Evolutionary conservation across 2,113 vertebrate species (phyloP), one percentile per base, ranked within the genome.

Genomic region (Sturnira hondurensis): DNA sequence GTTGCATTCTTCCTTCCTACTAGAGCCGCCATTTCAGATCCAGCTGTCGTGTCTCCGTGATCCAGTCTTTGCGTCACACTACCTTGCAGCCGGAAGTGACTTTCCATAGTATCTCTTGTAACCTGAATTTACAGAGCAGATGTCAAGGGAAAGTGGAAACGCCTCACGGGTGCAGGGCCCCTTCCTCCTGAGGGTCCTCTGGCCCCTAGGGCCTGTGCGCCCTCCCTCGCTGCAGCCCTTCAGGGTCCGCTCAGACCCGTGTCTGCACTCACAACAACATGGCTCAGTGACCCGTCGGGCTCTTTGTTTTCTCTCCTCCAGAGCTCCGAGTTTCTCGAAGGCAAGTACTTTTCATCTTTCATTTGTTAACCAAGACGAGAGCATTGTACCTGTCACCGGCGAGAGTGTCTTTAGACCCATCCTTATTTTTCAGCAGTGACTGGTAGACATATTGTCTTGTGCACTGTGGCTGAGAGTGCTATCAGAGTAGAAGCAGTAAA

Each of bases 101-200:
- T 85, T 47, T 47, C 5, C 14, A 47, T 5, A 52, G n/a, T 20
- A 14, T 43, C 31, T 67, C 13, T 16, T 9, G 8, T 5, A 58
- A 81, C 38, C 33, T 70, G 22, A 13, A 38, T 54, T 73, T 71
- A 16, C 12, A 36, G 54, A 74, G 28, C 50, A 33, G 13, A 11
- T 15, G 24, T 36, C 8, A 38, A 41, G 33, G 15, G 10, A 31
- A 22, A 28, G 36, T 24, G 26, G 26, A 10, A 41, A 67, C 36
- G 1, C 11, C 13, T 3, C 6, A 2, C 2, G 0, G 6, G 15
- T 2, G 4, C 7, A 0, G 5, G 20, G 22, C 22, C 12, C 2
- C 9, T 13, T 41, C 38, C 43, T 45, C 4, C 2, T 0, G 0
- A 0, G 0, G 54, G 31, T n/a, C 11, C 20, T 20, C 10, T 4